A percentile compares a stretch with the other conserved stretches of the same genome.
phyloP scores from a whole-genome alignment of 2,888 invertebrate genomes.

The Catonia carolina region DNA sequence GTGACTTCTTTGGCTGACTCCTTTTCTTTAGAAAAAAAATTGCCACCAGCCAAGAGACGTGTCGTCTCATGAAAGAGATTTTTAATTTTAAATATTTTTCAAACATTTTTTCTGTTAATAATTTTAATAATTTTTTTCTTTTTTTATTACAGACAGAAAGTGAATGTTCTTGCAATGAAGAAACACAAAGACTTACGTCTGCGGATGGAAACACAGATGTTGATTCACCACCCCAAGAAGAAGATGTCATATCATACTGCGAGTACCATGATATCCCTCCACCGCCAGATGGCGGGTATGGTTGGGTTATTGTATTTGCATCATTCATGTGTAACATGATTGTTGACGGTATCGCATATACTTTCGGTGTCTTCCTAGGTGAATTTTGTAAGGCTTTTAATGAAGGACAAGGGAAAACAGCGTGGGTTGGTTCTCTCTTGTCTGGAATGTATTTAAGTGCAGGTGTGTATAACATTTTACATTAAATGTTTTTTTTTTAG shows the following conservation, averaged over 20 bases:
- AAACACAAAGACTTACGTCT: slow-evolving; percentile 65
- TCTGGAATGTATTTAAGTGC: slow-evolving; percentile 93
- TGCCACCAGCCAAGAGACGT: too few species aligned
- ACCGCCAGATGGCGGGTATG: slow-evolving; percentile 86
- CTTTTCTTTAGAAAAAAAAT: too few species aligned
- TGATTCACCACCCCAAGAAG: slow-evolving; percentile 45
- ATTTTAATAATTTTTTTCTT: too few species aligned
- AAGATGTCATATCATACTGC: slow-evolving; percentile 51
- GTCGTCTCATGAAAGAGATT: too few species aligned
- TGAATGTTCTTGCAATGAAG: slow-evolving; percentile 72
- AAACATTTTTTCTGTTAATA: too few species aligned
- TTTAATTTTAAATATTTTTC: too few species aligned
- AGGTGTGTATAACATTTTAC: slow-evolving; percentile 51
- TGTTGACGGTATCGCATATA: slow-evolving; percentile 97
- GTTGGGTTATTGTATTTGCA: slow-evolving; percentile 92
- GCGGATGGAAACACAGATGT: slow-evolving; percentile 49
- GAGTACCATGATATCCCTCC: slow-evolving; percentile 75
- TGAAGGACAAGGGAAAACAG: slow-evolving; percentile 78
- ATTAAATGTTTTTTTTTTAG: too few species aligned
- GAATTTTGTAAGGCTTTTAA: slow-evolving; percentile 75
- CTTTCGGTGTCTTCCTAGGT: slow-evolving; percentile 87
- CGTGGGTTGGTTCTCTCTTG: slow-evolving; percentile 91
- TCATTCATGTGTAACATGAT: slow-evolving; percentile 97
- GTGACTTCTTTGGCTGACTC: too few species aligned
- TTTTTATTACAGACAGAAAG: slow-evolving; percentile 67